Conservation (phyloP, 2,113 vertebrate species). For the Benitochromis conjunctus region DNA sequence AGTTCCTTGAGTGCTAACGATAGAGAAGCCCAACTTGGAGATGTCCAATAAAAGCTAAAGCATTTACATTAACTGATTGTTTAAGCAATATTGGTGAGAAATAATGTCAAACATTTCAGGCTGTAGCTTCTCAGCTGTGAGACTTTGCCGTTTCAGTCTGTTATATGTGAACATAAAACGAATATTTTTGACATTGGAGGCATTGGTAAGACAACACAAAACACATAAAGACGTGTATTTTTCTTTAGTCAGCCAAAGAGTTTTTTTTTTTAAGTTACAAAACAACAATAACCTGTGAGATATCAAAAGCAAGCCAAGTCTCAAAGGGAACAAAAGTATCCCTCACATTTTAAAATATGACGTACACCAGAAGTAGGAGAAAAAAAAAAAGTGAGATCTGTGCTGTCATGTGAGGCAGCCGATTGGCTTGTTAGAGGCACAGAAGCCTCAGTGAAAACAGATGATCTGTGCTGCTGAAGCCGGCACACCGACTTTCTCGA, state of each 20-base stretch:
- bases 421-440: background rate
- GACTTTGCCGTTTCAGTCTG: background rate
- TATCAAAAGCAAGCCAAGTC: background rate
- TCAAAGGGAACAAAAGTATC: no score
- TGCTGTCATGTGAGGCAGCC: background rate
- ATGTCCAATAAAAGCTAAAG: background rate
- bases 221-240: background rate
- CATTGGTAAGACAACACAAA: background rate
- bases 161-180: accelerated
- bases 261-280: background rate
- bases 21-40: background rate
- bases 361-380: background rate
- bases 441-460: background rate
- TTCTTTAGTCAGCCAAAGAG: accelerated
- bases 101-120: no score
- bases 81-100: background rate
- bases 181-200: background rate
- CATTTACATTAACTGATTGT: background rate
- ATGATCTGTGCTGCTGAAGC: background rate
- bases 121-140: background rate
- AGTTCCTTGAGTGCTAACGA: background rate
- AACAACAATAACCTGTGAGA: background rate
- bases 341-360: background rate
- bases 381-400: no score
- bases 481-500: background rate